These are phyloP conservation scores for Eupeodes corollae DNA, from an alignment of 1,140 invertebrate genomes.

Conservation along the genomic window DNA sequence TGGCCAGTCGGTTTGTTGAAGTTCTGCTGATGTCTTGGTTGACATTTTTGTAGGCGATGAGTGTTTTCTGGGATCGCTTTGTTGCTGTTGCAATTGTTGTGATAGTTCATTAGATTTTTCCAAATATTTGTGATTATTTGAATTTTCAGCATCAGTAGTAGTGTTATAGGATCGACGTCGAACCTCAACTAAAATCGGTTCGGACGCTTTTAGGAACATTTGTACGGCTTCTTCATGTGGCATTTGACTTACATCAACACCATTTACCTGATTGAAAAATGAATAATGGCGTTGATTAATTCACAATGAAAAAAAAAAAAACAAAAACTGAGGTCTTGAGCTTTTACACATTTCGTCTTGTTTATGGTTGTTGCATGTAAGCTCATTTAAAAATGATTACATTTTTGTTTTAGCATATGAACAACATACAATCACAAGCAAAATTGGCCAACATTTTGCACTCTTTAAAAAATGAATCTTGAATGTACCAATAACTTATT, in stretches of 20 bases:
- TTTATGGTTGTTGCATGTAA: no score
- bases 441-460: no score
- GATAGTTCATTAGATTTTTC: not conserved
- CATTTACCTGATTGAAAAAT: no score
- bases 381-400: no score
- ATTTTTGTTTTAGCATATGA: no score
- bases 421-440: no score
- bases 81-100: not conserved
- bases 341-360: no score
- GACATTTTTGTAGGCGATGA: not conserved
- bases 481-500: no score
- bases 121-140: not conserved
- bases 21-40: not conserved
- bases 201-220: conserved; percentile 55
- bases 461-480: no score
- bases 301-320: no score
- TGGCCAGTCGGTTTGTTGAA: not conserved
- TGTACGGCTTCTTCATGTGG: conserved; percentile 60
- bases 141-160: not conserved
- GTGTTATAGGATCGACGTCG: conserved; percentile 38
- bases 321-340: no score
- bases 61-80: not conserved
- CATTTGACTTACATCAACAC: conserved; percentile 55
- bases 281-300: no score
- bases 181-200: conserved; percentile 62